phyloP scores from a whole-genome alignment of 2,113 vertebrate species.

The Candoia aspera region DNA sequence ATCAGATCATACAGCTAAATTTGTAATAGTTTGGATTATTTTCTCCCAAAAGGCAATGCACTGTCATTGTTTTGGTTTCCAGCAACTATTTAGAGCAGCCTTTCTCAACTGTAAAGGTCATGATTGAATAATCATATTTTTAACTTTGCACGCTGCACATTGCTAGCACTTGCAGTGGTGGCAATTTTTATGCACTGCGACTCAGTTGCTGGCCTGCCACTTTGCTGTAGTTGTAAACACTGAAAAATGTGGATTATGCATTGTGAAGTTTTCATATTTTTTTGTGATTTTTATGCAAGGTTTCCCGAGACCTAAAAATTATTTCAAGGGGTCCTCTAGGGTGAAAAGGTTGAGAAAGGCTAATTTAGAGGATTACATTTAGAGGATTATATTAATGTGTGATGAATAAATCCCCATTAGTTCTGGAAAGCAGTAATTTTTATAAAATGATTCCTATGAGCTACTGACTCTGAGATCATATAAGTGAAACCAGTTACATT shows the following conservation, averaged over 20 bases:
- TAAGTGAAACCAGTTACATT: neutral
- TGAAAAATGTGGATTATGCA: neutral
- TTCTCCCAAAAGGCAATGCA: constrained; percentile 24
- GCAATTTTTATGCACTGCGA: neutral
- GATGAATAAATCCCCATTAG: neutral
- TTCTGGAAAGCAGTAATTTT: neutral
- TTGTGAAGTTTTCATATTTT: neutral
- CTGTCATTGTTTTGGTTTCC: constrained; percentile 36
- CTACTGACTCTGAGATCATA: neutral
- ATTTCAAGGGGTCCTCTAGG: neutral
- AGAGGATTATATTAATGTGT: neutral
- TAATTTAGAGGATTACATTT: neutral
- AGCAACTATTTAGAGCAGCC: constrained; percentile 19
- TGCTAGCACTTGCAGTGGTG: neutral
- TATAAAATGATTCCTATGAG: neutral
- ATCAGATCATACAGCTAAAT: neutral
- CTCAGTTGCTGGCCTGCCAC: neutral
- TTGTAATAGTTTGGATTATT: constrained; percentile 12
- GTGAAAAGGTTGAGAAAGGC: neutral
- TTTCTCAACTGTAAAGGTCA: no score
- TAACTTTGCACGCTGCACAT: neutral
- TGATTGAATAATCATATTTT: no score
- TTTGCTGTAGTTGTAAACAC: neutral
- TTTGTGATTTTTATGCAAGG: neutral
- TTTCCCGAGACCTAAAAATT: neutral